phyloP scores from a whole-genome alignment of 1,140 invertebrate genomes.

The Drosophila biarmipes region DNA sequence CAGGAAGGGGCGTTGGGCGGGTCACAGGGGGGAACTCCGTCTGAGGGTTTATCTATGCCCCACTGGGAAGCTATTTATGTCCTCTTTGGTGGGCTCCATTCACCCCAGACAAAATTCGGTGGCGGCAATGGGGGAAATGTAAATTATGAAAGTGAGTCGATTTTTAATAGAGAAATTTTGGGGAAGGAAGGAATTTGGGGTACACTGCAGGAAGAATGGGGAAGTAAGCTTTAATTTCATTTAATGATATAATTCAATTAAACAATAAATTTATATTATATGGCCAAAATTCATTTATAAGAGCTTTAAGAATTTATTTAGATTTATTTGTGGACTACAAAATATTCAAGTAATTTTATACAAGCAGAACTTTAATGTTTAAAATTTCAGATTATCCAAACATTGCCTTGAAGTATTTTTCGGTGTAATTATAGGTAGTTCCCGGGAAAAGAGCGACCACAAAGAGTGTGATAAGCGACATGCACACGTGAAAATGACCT shows the following conservation, averaged over 20 bases:
- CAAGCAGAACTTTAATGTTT: too few species aligned
- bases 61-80: conserved; percentile 75
- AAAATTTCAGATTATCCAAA: too few species aligned
- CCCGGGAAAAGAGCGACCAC: conserved; percentile 9
- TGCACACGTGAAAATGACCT: conserved; percentile 53
- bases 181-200: not conserved
- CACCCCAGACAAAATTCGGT: conserved; percentile 27
- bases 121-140: conserved; percentile 24
- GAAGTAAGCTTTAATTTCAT: not conserved
- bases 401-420: not conserved
- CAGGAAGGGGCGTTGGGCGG: not conserved
- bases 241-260: too few species aligned
- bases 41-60: conserved; percentile 70
- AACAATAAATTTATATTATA: too few species aligned
- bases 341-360: too few species aligned
- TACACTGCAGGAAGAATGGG: not conserved
- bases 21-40: conserved; percentile 15
- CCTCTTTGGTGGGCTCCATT: conserved; percentile 54
- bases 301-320: too few species aligned
- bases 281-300: too few species aligned
- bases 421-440: conserved; percentile 4
- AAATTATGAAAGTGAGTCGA: conserved; percentile 41
- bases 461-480: conserved; percentile 46
- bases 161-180: conserved; percentile 43
- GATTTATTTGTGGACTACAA: too few species aligned